Evolutionary conservation across 2,797 vertebrate species (phyloP), one percentile per base, ranked within the genome.

Genomic region (Takifugu rubripes): DNA sequence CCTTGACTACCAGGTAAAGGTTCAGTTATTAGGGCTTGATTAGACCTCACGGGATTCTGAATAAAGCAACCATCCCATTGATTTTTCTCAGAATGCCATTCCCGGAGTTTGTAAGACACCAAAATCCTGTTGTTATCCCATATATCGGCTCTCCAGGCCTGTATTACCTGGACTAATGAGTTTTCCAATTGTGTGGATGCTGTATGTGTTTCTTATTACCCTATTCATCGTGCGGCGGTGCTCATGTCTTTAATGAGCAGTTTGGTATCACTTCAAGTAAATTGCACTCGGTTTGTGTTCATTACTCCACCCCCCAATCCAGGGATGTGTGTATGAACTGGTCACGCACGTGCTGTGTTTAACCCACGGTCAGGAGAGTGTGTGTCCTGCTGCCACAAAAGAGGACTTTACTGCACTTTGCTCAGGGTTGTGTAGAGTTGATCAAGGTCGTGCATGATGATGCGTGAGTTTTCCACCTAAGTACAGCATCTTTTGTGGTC

Each of bases 111-210:
- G 74, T 56, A 70, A 75, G 68, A 21, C 72, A 73, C 72, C 25
- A 12, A 83, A 81, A 77, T 79, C 72, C 74, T 77, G 61, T 82
- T 79, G 87, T 84, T 76, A 84, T 73, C 75, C 61, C 56, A 56
- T 66, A 50, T 73, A 56, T 74, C 64, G 49, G 67, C 64, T 56
- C 57, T 56, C 52, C 26, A 51, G 56, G 61, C 42, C 52, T 46
- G 65, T 61, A 66, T 80, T 75, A 77, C 69, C 59, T 66, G 40
- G 56, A 72, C 57, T 87, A 86, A 87, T 79, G 79, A 80, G 60
- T 84, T 87, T 87, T 78, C 83, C 74, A 68, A 66, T 68, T 82
- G 79, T 84, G 64, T 44, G 52, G 44, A 66, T 33, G 46, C 57
- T 69, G 60, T 64, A 61, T 68, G 48, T 66, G 70, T 66, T 58